These are phyloP conservation scores for Cavia porcellus DNA, from an alignment of 2,113 vertebrate species.

Conservation along the genomic window DNA sequence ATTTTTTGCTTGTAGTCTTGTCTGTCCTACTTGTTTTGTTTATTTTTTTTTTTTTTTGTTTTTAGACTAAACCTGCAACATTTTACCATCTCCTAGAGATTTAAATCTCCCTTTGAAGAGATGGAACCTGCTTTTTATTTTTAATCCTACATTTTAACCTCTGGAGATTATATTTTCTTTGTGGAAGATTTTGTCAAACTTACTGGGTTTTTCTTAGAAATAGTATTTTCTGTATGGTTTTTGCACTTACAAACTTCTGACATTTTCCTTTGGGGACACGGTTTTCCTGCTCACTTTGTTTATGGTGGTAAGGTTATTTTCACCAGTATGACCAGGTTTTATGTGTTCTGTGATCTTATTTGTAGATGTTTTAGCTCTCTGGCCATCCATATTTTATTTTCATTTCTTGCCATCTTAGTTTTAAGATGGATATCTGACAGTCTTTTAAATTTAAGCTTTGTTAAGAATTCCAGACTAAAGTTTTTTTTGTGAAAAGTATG, in stretches of 20 bases:
- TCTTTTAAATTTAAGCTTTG: background rate
- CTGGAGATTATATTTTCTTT: background rate
- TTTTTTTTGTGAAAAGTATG: background rate
- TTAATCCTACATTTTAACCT: background rate
- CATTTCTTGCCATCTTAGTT: background rate
- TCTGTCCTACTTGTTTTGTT: background rate
- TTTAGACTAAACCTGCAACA: background rate
- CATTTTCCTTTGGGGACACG: background rate
- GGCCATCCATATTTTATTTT: background rate
- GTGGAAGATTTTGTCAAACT: background rate
- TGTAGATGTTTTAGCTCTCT: background rate
- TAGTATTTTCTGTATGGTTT: background rate
- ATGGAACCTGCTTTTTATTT: background rate
- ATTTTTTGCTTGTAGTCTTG: background rate
- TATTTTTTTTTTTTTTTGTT: background rate
- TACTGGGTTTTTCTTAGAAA: conserved; percentile 12
- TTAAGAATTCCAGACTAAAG: background rate
- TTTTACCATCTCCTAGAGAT: background rate
- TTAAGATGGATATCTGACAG: background rate
- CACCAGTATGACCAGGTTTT: background rate
- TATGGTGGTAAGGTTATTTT: background rate
- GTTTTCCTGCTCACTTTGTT: background rate
- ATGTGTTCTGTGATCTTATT: background rate
- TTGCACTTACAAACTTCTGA: background rate
- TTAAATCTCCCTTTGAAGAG: background rate